Evolutionary conservation across 2,888 invertebrate species (phyloP), one percentile per base, ranked within the genome.

Genomic region (Meliscaeva auricollis): DNA sequence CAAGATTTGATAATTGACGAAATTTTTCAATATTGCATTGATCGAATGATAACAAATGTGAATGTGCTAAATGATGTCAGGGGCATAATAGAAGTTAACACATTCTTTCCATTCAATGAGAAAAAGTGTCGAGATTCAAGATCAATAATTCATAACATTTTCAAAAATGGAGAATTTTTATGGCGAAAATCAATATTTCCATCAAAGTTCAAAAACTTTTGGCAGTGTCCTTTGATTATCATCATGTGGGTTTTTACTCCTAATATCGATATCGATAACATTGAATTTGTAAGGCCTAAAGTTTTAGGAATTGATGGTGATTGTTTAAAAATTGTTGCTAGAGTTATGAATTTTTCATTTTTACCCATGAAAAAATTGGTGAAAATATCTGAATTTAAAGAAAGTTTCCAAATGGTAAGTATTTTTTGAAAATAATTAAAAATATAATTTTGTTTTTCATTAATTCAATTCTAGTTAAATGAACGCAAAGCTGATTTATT

Each of bases 271-370:
- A 4, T 54, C 3, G 15, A 15, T 9, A 30, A 30, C 2, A 15
- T 30, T 26, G 13, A 15, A 30, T 3, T 3, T 8, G 15, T 7
- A 32, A 54, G 3, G 1, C 30, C 15, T 30, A 54, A 15, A 1
- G 1, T 54, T 9, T 15, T 8, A 9, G 54, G 54, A 30, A 54
- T 30, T 32, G 54, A 54, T 15, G 30, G 30, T 0, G 30, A 54
- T 7, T 0, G 15, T 30, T 15, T 54, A 15, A 54, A 54, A 13
- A 32, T 54, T 15, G 15, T 54, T 0, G 30, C 30, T 0, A 3
- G 4, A n/a, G 4, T 9, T 15, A 30, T 54, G 54, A 54, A 54
- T 54, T 54, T 54, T 54, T 54, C 54, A 1, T 15, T n/a, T 30
- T 30, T 7, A 15, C 0, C 15, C 2, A 15, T n/a, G 3, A 1